Conservation (phyloP, 35 echinoderm and acorn worm genomes). For the Amphiura filiformis region DNA sequence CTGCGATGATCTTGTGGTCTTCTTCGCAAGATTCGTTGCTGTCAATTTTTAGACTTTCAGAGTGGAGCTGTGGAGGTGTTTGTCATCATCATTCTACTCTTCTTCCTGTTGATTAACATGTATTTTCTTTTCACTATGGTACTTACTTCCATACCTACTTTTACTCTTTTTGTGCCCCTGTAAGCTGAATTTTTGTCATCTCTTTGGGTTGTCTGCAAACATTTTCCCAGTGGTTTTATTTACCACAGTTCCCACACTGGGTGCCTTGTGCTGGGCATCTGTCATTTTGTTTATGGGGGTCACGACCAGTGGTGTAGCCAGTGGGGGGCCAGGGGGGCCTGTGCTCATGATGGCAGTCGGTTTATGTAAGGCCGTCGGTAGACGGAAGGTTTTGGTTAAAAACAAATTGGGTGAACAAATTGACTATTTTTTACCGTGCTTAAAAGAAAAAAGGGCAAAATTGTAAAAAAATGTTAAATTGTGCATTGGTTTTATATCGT, state of each 20-base stretch:
- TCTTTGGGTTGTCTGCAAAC: neutral
- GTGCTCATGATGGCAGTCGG: no score
- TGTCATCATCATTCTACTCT: neutral
- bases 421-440: no score
- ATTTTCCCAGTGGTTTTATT: constrained; percentile 27
- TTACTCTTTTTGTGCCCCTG: neutral
- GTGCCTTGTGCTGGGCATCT: constrained; percentile 14
- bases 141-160: neutral
- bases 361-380: no score
- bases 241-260: neutral
- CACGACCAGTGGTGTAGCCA: no score
- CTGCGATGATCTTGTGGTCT: neutral
- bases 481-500: no score
- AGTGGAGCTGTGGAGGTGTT: neutral
- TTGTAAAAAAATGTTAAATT: no score
- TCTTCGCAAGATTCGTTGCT: neutral
- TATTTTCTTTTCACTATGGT: neutral
- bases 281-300: no score
- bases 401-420: no score
- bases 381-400: no score
- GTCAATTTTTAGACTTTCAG: constrained; percentile 31
- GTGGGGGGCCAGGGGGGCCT: no score
- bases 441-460: no score
- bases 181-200: neutral
- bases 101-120: neutral